Conservation (phyloP, 2,888 invertebrate genomes). For the Watsonalla binaria region DNA sequence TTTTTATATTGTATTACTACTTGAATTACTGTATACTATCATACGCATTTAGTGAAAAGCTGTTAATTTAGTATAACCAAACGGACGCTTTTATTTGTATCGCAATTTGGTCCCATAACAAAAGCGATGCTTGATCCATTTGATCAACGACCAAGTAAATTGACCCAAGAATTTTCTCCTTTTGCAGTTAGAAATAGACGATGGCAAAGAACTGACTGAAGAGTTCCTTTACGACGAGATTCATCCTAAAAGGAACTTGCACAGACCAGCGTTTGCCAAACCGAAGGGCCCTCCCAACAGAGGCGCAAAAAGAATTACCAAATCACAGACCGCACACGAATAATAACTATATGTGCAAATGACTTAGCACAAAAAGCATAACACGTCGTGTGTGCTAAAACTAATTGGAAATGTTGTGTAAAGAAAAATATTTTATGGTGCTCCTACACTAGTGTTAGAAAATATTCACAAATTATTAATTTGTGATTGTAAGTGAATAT, state of each 20-base stretch:
- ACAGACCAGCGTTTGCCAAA: slow-evolving; percentile 95
- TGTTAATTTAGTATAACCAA: no score
- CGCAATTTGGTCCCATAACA: not conserved
- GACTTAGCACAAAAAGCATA: not conserved
- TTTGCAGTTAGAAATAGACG: slow-evolving; percentile 93
- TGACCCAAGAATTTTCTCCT: not conserved
- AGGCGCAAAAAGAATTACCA: slow-evolving; percentile 93
- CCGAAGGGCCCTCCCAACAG: slow-evolving; percentile 97
- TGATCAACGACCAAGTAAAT: not conserved
- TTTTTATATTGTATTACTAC: no score
- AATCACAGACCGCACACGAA: slow-evolving; percentile 75
- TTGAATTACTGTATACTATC: no score
- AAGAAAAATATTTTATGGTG: no score
- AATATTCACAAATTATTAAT: no score
- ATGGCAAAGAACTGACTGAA: slow-evolving; percentile 92
- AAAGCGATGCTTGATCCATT: not conserved
- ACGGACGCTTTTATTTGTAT: no score
- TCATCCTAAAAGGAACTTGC: slow-evolving; percentile 93
- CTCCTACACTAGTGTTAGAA: no score
- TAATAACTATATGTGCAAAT: not conserved
- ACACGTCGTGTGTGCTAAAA: not conserved
- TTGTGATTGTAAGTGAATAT: no score
- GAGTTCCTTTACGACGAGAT: slow-evolving; percentile 94
- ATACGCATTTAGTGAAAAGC: no score
- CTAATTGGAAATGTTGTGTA: no score